Evolutionary conservation across 1,140 invertebrate genomes (phyloP).

Genomic region (Trypoxylus dichotomus): DNA sequence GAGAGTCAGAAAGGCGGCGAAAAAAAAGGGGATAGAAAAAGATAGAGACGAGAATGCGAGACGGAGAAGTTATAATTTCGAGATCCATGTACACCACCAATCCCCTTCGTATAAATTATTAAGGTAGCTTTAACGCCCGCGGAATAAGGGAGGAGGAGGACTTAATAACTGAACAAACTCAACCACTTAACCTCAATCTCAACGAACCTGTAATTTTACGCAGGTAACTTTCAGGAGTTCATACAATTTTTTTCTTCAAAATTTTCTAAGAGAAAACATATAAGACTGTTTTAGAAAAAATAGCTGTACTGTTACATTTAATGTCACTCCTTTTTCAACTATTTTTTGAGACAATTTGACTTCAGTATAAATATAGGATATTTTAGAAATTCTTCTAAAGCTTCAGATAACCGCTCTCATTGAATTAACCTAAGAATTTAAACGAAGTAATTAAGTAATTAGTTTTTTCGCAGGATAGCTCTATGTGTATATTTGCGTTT

Average conservation of each 20-base stretch:
- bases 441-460: too few relatives aligned
- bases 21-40: neutral
- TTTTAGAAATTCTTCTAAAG: too few relatives aligned
- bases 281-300: too few relatives aligned
- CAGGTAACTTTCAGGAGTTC: neutral
- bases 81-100: neutral
- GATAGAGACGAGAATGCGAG: neutral
- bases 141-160: neutral
- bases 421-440: too few relatives aligned
- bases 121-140: neutral
- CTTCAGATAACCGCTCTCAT: too few relatives aligned
- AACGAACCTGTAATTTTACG: slow-evolving; percentile 1
- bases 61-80: neutral
- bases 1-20: neutral
- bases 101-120: slow-evolving; percentile 16
- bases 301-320: too few relatives aligned
- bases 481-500: too few relatives aligned
- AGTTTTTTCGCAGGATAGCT: too few relatives aligned
- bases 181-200: slow-evolving; percentile 23
- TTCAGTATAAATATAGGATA: too few relatives aligned
- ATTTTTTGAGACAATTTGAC: too few relatives aligned
- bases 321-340: too few relatives aligned
- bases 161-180: slow-evolving; percentile 25
- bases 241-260: neutral
- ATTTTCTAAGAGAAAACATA: too few relatives aligned